phyloP scores from a whole-genome alignment of 2,888 invertebrate species.

The Dynastes hyllus region DNA sequence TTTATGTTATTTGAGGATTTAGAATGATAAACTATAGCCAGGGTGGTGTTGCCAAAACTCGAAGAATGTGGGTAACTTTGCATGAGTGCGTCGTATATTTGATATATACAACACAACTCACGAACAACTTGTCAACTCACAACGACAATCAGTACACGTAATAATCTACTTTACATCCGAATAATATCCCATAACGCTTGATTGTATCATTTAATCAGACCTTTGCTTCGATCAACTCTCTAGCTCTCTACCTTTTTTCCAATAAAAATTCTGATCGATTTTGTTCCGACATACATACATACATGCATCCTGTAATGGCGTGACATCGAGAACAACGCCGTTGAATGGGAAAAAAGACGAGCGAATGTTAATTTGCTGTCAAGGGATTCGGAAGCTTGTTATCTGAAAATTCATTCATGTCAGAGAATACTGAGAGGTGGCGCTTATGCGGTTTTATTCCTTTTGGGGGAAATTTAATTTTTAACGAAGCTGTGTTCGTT shows the following conservation, averaged over 20 bases:
- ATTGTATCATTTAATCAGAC: conserved; percentile 8
- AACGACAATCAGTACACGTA: neutral
- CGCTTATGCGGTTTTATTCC: conserved; percentile 11
- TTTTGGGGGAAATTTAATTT: conserved; percentile 12
- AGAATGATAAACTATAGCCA: neutral
- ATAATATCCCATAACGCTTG: neutral
- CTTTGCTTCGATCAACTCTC: neutral
- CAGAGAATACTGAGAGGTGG: neutral
- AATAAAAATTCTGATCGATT: conserved; percentile 6
- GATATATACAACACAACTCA: neutral
- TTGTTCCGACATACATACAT: neutral
- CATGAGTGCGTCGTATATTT: neutral
- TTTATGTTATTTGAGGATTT: too few species aligned
- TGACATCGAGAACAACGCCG: conserved; percentile 19
- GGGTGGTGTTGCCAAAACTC: conserved; percentile 4
- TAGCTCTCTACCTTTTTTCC: neutral
- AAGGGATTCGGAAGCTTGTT: conserved; percentile 32
- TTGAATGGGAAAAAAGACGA: neutral
- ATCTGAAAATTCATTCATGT: conserved; percentile 28
- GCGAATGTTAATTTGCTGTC: conserved; percentile 31
- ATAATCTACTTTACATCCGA: neutral
- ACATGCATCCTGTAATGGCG: neutral
- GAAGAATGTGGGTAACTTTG: neutral
- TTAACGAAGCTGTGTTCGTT: conserved; percentile 2
- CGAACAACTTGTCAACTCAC: neutral